Conservation (phyloP, 2,888 invertebrate species). For the Biston stratarius region DNA sequence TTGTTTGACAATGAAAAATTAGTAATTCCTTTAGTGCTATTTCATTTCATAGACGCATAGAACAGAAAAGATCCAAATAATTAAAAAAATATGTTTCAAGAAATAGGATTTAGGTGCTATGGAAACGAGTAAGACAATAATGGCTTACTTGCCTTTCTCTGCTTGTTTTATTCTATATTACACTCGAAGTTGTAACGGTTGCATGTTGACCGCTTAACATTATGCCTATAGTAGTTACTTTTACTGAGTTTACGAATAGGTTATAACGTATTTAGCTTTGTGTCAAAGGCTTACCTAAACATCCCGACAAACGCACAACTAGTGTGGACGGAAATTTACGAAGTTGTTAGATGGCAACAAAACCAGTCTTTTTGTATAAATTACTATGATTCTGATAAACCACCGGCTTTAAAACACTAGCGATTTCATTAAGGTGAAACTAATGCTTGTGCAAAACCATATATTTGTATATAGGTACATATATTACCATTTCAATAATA, state of each 20-base stretch:
- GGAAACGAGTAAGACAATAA: not conserved
- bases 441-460: slow-evolving; percentile 4
- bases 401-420: slow-evolving; percentile 3
- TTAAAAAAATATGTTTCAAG: not conserved
- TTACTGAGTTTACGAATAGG: not conserved
- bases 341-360: slow-evolving; percentile 6
- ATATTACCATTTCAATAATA: not conserved
- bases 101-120: not conserved
- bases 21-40: too few species aligned
- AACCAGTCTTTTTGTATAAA: slow-evolving; percentile 9
- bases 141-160: slow-evolving; percentile 10
- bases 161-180: slow-evolving; percentile 3
- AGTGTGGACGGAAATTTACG: slow-evolving; percentile 14
- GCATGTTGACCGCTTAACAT: slow-evolving; percentile 13
- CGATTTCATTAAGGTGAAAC: slow-evolving; percentile 4
- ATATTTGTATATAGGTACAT: too few species aligned
- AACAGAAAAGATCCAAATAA: not conserved
- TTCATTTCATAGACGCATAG: too few species aligned
- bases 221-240: slow-evolving; percentile 12
- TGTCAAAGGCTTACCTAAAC: not conserved
- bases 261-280: slow-evolving; percentile 8
- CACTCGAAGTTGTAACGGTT: slow-evolving; percentile 16
- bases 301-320: not conserved
- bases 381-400: slow-evolving; percentile 1
- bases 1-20: not conserved